Percentiles rank a stretch among this genome's conserved stretches.
Conservation (phyloP, 2,888 invertebrate species). For the Drymonia ruficornis region DNA sequence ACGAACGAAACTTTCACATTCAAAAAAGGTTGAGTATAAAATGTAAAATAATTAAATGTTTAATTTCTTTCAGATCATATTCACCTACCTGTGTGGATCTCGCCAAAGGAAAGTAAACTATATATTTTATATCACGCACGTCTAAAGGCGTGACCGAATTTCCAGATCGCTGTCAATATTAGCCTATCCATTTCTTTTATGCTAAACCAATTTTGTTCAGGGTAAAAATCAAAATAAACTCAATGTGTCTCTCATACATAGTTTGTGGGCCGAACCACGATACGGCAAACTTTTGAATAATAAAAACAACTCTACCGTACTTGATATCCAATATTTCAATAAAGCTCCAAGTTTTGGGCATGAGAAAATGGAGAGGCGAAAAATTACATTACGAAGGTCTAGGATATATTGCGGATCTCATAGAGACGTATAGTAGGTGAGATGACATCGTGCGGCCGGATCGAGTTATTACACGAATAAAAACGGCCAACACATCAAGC, state of each 20-base stretch:
- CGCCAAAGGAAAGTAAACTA: conserved; percentile 15
- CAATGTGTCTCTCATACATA: conserved; percentile 56
- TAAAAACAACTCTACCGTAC: conserved; percentile 76
- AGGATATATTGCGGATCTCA: conserved; percentile 65
- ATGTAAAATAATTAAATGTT: too few relatives aligned
- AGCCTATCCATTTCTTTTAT: conserved; percentile 52
- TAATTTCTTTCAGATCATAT: too few relatives aligned
- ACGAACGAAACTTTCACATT: too few relatives aligned
- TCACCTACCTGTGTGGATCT: too few relatives aligned
- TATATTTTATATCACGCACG: conserved; percentile 37
- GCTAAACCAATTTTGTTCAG: conserved; percentile 55
- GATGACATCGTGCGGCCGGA: conserved; percentile 25
- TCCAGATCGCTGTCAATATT: conserved; percentile 44
- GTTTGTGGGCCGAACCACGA: conserved; percentile 48
- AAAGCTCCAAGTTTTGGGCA: conserved; percentile 73
- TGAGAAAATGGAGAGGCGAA: conserved; percentile 74
- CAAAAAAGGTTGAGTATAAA: too few relatives aligned
- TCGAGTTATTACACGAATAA: conserved; percentile 33
- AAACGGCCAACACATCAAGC: conserved; percentile 26
- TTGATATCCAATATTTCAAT: conserved; percentile 83
- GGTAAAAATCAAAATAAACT: conserved; percentile 66
- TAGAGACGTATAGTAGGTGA: conserved; percentile 37
- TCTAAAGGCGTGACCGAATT: conserved; percentile 42
- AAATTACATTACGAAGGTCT: conserved; percentile 80
- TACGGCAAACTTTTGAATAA: conserved; percentile 70